Percentiles rank a stretch among this genome's conserved stretches.
Conservation (phyloP, 2,113 vertebrate species). For the Poeciliopsis prolifica region DNA sequence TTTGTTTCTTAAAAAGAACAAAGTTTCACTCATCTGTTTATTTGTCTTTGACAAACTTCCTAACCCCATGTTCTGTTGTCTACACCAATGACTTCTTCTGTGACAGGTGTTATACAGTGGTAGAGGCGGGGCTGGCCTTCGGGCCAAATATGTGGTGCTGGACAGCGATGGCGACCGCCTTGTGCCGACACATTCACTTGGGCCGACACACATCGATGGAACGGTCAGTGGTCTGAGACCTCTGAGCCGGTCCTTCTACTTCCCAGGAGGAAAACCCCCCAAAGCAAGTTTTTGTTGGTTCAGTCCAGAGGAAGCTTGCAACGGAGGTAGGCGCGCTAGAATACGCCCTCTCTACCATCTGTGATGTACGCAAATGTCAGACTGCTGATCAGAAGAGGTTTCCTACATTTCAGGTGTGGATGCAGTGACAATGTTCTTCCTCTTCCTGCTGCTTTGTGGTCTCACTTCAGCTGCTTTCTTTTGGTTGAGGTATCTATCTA, state of each 20-base stretch:
- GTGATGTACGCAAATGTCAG: no score
- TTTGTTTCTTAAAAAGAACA: neutral
- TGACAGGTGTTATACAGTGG: constrained; percentile 56
- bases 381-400: neutral
- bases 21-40: neutral
- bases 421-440: constrained; percentile 55
- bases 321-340: constrained; percentile 73
- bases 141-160: constrained; percentile 83
- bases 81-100: neutral
- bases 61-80: neutral
- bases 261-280: constrained; percentile 80
- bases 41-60: neutral
- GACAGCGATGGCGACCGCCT: constrained; percentile 77
- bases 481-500: constrained; percentile 49
- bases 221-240: constrained; percentile 64
- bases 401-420: constrained; percentile 75
- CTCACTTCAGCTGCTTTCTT: constrained; percentile 54
- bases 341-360: neutral
- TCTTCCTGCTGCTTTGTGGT: constrained; percentile 71
- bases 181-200: constrained; percentile 73
- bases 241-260: constrained; percentile 70
- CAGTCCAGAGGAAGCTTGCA: constrained; percentile 80
- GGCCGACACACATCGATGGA: constrained; percentile 49
- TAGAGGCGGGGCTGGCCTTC: constrained; percentile 54
- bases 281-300: constrained; percentile 87